Percentiles rank a stretch among this genome's conserved stretches.
These are phyloP conservation scores for Pheucticus melanocephalus DNA, from an alignment of 2,113 vertebrate species.

Conservation along the genomic window DNA sequence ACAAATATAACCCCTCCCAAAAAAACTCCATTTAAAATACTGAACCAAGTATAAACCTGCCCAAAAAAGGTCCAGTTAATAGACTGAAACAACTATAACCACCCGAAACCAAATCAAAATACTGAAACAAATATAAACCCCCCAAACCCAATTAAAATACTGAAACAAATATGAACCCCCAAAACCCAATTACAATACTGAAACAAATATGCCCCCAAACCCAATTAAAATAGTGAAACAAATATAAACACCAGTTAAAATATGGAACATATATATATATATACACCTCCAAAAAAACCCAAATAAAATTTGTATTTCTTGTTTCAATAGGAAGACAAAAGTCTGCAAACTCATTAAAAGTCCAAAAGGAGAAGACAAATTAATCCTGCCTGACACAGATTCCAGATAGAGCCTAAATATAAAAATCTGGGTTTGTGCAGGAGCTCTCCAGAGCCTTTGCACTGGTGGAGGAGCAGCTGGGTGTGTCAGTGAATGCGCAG, in stretches of 20 bases:
- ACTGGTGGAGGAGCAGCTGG: background rate
- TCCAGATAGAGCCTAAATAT: background rate
- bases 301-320: background rate
- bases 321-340: background rate
- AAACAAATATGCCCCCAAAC: no score
- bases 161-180: background rate
- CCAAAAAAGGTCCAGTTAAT: background rate
- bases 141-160: background rate
- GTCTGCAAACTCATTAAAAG: background rate
- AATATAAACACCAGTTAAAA: background rate
- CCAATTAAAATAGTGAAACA: background rate
- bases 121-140: background rate
- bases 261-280: no score
- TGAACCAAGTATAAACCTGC: no score
- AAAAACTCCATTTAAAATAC: no score
- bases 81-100: no score
- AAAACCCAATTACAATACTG: no score
- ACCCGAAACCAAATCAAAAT: background rate
- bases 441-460: background rate
- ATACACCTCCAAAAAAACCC: accelerated
- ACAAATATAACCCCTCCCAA: background rate
- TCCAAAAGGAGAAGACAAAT: background rate
- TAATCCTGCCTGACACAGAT: background rate
- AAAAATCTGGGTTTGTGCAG: background rate
- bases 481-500: background rate